Percentiles rank a stretch among this genome's conserved stretches.
Conservation (phyloP, 2,888 invertebrate species). For the Drosophila dives region DNA sequence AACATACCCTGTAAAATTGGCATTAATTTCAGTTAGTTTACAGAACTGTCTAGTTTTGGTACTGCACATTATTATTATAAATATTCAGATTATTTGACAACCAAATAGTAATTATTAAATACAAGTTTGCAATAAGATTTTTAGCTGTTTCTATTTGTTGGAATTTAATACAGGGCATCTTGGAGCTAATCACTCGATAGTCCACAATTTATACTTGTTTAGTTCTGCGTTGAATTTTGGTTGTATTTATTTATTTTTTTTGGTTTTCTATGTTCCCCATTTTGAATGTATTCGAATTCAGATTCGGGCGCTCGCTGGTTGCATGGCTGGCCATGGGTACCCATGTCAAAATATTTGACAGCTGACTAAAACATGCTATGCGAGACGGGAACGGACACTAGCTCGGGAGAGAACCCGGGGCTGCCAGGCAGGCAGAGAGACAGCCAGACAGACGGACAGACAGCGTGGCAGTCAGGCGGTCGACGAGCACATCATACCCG, state of each 20-base stretch:
- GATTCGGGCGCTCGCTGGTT: constrained; percentile 55
- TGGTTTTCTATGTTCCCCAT: constrained; percentile 55
- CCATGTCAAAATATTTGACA: constrained; percentile 86
- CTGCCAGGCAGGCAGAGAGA: constrained; percentile 35
- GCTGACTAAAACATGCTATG: constrained; percentile 85
- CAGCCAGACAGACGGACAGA: constrained; percentile 31
- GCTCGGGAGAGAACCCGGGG: constrained; percentile 38
- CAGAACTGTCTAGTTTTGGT: neutral
- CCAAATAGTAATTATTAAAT: neutral
- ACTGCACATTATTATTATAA: neutral
- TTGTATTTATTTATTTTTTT: constrained; percentile 31
- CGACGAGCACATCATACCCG: constrained; percentile 47
- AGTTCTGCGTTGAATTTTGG: constrained; percentile 34
- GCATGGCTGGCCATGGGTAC: constrained; percentile 77
- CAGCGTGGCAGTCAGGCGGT: constrained; percentile 35
- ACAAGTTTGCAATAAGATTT: neutral
- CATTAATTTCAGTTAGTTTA: neutral
- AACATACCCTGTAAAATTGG: constrained; percentile 16
- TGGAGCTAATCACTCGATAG: neutral
- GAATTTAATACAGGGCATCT: constrained; percentile 29
- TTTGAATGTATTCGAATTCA: constrained; percentile 56
- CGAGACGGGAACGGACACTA: constrained; percentile 63
- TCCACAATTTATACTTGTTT: constrained; percentile 31
- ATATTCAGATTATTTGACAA: neutral
- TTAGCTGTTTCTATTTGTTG: neutral